Evolutionary conservation across 2,113 vertebrate genomes (phyloP), one percentile per base, ranked within the genome.

Genomic region (Pterocles orientalis): DNA sequence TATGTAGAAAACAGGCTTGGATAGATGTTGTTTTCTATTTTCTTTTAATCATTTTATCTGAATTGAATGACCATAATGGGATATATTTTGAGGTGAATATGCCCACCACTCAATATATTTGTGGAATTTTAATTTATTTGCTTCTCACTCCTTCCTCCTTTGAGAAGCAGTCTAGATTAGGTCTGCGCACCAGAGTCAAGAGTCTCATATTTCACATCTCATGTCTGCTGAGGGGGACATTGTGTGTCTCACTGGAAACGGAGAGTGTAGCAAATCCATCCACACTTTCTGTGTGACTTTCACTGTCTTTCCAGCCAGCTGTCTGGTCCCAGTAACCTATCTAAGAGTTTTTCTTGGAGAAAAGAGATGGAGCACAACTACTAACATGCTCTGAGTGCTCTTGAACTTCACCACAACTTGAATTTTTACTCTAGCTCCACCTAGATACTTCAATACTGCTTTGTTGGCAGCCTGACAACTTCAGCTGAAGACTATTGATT

Each of bases 201-300:
- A 47, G 14, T 48, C 11, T 14, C 26, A 13, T 4, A 19, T 47
- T 60, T 41, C 43, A 72, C 8, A 33, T 20, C 20, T 75, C 14
- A 6, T 2, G 0, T 31, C 31, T 68, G 43, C 12, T 82, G 31
- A 82, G 18, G 7, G 16, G 19, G 2, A 31, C 2, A 2, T 3
- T 19, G 5, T 1, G 1, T 45, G 12, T 6, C 14, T 69, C 28
- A 2, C 0, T 47, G 78, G 33, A 90, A 90, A 77, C 7, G 60
- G 8, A 43, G 24, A 20, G 3, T 12, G 7, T 2, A 26, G 17
- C 20, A 12, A 34, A 72, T 72, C 57, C 31, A 45, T 18, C 20
- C 4, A 14, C 1, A 2, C 8, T 43, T 62, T 23, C 51, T 86
- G 3, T 28, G 29, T 76, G 54, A 47, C 31, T 19, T 79, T 11